These are phyloP conservation scores for Corella eumyota DNA, from an alignment of 23 tunicate genomes.

Conservation along the genomic window DNA sequence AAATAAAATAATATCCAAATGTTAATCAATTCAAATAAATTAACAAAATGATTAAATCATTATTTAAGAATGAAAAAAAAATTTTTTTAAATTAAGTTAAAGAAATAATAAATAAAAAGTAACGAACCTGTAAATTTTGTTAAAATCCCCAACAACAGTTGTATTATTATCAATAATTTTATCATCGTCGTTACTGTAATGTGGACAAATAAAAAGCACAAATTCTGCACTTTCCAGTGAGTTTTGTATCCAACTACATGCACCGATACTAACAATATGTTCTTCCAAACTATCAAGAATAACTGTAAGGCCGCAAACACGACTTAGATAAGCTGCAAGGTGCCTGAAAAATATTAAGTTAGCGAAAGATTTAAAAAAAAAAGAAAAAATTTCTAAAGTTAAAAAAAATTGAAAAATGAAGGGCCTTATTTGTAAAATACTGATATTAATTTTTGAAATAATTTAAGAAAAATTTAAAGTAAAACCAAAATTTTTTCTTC, in stretches of 20 bases:
- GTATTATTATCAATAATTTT: neutral
- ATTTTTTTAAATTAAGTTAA: no score
- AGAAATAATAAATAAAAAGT: neutral
- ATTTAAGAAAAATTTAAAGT: no score
- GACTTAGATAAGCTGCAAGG: conserved; percentile 24
- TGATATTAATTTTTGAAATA: no score
- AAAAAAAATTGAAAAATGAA: no score
- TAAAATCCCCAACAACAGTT: conserved; percentile 30
- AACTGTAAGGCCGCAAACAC: conserved; percentile 31
- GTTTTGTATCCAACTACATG: conserved; percentile 24
- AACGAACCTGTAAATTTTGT: conserved; percentile 27
- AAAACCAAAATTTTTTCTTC: no score
- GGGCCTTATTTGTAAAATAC: no score
- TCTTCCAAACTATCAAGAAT: conserved; percentile 52
- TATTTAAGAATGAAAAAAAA: no score
- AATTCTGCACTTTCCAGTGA: conserved; percentile 28
- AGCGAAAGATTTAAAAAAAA: no score
- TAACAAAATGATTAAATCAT: no score
- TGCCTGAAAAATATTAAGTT: conserved; percentile 26
- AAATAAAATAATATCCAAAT: no score
- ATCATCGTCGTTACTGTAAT: conserved; percentile 15
- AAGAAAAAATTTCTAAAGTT: no score
- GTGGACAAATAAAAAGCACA: conserved; percentile 46
- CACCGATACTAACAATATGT: conserved; percentile 3
- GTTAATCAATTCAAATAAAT: no score